Evolutionary conservation across 2,113 vertebrate genomes (phyloP).

Genomic region (Piprites chloris): DNA sequence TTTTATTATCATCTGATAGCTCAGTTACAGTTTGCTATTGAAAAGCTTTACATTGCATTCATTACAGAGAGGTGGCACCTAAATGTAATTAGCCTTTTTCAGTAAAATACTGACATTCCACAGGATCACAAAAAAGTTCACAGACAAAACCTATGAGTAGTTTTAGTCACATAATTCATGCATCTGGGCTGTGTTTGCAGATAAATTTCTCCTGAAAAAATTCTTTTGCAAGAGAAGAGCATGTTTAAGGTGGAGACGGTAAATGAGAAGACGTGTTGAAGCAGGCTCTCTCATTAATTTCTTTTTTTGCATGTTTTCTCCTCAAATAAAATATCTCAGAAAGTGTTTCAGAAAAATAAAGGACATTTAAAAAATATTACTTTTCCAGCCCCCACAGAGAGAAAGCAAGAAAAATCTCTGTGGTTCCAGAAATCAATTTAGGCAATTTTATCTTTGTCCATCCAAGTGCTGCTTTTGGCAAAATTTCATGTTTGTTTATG

Average conservation of each 20-base stretch:
- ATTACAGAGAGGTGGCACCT: neutral
- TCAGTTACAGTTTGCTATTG: neutral
- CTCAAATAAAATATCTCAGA: neutral
- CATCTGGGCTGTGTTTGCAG: neutral
- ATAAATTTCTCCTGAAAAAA: neutral
- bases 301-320: neutral
- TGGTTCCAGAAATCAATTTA: neutral
- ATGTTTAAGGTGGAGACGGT: neutral
- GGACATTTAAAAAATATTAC: neutral
- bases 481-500: neutral
- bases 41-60: neutral
- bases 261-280: neutral
- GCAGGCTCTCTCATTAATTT: neutral
- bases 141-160: neutral
- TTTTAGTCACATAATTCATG: conserved; percentile 24
- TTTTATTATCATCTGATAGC: neutral
- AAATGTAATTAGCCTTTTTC: neutral
- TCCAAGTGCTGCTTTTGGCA: neutral
- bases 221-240: neutral
- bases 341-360: neutral
- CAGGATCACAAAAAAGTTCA: neutral
- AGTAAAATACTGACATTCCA: conserved; percentile 8
- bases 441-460: neutral
- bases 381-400: neutral
- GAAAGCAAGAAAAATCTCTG: neutral